Percentiles rank a stretch among this genome's conserved stretches.
Conservation (phyloP, 2,113 vertebrate genomes). For the Pseudopipra pipra region DNA sequence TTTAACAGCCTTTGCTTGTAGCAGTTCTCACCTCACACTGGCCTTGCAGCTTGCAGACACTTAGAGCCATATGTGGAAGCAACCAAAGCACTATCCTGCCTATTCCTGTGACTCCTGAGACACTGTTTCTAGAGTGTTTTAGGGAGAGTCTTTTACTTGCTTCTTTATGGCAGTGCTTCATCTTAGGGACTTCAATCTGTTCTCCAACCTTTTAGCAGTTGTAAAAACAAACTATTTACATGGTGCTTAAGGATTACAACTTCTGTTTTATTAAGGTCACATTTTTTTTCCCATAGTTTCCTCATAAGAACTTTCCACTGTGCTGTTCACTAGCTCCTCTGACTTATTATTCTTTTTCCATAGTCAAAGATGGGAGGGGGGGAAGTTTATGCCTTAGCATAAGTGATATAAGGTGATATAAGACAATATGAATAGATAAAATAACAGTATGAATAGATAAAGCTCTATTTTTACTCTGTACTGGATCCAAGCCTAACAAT, state of each 20-base stretch:
- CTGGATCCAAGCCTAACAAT: background rate
- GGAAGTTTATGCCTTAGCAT: background rate
- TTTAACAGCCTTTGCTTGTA: background rate
- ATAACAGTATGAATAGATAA: background rate
- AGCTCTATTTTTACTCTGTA: background rate
- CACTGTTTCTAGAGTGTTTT: rapidly evolving
- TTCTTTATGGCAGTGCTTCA: background rate
- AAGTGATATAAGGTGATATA: background rate
- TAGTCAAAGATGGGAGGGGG: background rate
- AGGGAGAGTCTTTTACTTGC: background rate
- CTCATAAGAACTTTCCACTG: background rate
- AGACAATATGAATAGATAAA: background rate
- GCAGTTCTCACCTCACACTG: background rate
- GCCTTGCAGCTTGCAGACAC: background rate
- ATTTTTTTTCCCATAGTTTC: background rate
- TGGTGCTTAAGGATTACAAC: background rate
- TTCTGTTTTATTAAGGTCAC: background rate
- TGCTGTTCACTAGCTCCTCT: background rate
- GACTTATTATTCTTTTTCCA: background rate
- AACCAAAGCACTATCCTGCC: background rate
- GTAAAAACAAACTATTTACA: background rate
- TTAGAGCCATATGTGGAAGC: background rate
- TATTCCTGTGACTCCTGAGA: background rate
- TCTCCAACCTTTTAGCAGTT: background rate
- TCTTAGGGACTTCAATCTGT: background rate